These are phyloP conservation scores for Gymnoscopelus braueri DNA, from an alignment of 2,797 vertebrate species.

Conservation along the genomic window DNA sequence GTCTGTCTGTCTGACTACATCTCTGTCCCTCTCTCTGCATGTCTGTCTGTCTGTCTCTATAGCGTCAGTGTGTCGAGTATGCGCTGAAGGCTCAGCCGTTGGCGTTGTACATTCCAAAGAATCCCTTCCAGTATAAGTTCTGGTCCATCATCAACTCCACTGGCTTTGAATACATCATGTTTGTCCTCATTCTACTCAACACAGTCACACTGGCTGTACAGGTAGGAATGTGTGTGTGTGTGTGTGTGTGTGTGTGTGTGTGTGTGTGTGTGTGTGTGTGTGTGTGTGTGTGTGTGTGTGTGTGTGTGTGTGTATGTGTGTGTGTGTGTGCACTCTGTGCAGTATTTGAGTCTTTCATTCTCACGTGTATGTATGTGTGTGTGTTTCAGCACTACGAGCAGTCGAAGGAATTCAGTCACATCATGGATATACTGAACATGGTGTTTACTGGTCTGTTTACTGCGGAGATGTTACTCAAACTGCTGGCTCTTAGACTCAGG, in stretches of 20 bases:
- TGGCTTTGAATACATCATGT: constrained; percentile 94
- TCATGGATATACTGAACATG: constrained; percentile 99
- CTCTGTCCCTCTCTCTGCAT: background rate
- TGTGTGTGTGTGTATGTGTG: background rate
- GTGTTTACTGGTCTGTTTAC: constrained; percentile 98
- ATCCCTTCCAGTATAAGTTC: constrained; percentile 90
- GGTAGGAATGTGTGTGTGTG: constrained; percentile 67
- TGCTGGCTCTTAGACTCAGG: constrained; percentile 94
- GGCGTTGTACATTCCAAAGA: constrained; percentile 93
- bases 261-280: background rate
- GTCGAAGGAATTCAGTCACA: constrained; percentile 91
- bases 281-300: background rate
- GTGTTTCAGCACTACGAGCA: constrained; percentile 92
- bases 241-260: background rate
- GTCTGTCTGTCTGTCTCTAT: background rate
- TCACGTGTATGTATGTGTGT: background rate
- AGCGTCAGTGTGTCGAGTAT: constrained; percentile 94
- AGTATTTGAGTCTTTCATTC: constrained; percentile 15
- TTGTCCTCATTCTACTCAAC: constrained; percentile 94
- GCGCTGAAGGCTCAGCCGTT: constrained; percentile 92
- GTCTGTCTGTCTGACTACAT: background rate
- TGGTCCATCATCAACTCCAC: constrained; percentile 95
- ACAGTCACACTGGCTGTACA: constrained; percentile 92
- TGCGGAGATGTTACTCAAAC: constrained; percentile 96
- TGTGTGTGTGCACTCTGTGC: background rate